Evolutionary conservation across 2,888 invertebrate genomes (phyloP), one percentile per base, ranked within the genome.

Genomic region (Hyalella azteca): DNA sequence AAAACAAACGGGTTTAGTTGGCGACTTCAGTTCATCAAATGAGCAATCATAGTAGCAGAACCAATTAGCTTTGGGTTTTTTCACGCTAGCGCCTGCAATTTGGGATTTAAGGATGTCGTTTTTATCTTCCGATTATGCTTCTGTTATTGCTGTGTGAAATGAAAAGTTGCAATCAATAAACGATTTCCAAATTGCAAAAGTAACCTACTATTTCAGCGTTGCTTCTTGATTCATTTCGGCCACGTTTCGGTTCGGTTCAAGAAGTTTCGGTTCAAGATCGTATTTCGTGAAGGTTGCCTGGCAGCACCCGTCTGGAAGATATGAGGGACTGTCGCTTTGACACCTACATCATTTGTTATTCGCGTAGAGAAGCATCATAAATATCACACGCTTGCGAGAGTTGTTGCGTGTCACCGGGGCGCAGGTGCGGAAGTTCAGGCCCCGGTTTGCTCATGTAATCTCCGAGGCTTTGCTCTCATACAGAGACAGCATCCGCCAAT

Each of bases 401-500:
- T 29, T 19, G 36, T 32, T 66, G 39, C 19, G 29, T 22, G 5
- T 36, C 36, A 36, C 36, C 36, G 36, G 7, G 66, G 66, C 66
- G 36, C 66, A 39, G 39, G 66, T 36, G 32, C 66, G 32, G 54
- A 54, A 54, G 66, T 36, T 32, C 66, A 36, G 66, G 36, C 36
- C n/a, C 39, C 19, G 66, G 39, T 66, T 32, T n/a, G 36, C 66
- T 32, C 36, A 36, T 36, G 36, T 36, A 66, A 36, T 36, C 66
- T 66, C n/a, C 66, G 36, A 5, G 66, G 36, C 36, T 66, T 36
- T 66, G 36, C 29, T 66, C 66, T 66, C 66, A 13, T 66, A 39
- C 36, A 32, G n/a, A n/a, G 66, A 39, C 66, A 66, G 36, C 66
- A 66, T 66, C 66, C 66, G 66, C 66, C 66, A 66, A 66, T 66